Evolutionary conservation across 2,113 vertebrate species (phyloP).

Genomic region (Colaptes auratus): DNA sequence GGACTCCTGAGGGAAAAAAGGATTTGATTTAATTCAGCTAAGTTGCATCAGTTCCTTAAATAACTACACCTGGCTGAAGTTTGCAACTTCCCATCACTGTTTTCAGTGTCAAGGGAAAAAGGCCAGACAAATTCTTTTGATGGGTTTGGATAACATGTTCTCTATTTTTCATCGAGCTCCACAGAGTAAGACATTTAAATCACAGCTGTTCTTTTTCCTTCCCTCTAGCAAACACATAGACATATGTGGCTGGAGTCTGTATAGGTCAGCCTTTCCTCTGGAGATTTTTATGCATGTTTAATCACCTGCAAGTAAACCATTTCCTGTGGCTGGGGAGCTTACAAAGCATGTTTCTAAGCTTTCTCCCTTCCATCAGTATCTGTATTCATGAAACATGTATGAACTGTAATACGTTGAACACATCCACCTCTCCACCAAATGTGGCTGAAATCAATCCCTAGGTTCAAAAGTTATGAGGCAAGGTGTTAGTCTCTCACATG

Average conservation of each 20-base stretch:
- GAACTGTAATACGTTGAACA: not conserved
- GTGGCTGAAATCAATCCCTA: not conserved
- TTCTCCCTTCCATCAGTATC: not conserved
- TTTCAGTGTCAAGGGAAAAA: not conserved
- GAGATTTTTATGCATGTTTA: not conserved
- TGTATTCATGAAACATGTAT: not conserved
- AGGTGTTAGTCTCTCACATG: not conserved
- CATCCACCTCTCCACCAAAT: not conserved
- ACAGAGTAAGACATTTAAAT: not conserved
- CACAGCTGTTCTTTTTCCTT: not conserved
- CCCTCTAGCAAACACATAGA: not conserved
- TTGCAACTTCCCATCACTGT: not conserved
- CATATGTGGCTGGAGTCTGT: not conserved
- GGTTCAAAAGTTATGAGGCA: not conserved
- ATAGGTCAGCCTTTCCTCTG: not conserved
- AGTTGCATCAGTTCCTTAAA: not conserved
- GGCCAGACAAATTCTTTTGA: not conserved
- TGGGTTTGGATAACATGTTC: not conserved
- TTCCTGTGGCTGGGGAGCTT: accelerated
- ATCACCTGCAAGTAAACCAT: not conserved
- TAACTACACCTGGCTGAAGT: not conserved
- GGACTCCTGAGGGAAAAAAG: not conserved
- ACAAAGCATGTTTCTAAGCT: not conserved
- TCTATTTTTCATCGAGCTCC: not conserved
- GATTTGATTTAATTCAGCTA: not conserved